A percentile compares a stretch with the other conserved stretches of the same genome.
Conservation (phyloP, 2,113 vertebrate genomes). For the Cathartes aura region DNA sequence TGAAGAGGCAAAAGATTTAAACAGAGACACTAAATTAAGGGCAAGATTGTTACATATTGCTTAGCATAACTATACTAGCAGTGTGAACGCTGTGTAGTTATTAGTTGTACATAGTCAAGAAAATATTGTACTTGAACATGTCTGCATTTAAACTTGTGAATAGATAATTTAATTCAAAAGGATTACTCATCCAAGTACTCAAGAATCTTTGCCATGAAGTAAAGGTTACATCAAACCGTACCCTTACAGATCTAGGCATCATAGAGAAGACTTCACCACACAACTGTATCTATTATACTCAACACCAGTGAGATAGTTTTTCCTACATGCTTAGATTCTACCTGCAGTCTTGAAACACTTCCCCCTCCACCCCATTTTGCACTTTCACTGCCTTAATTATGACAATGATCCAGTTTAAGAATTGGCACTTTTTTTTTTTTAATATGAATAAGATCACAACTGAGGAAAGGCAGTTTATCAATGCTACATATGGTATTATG, state of each 20-base stretch:
- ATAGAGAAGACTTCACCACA: background rate
- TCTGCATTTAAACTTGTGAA: background rate
- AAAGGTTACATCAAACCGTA: background rate
- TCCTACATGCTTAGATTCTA: background rate
- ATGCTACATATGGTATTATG: fast-evolving
- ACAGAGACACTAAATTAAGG: background rate
- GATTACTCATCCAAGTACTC: background rate
- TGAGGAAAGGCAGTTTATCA: background rate
- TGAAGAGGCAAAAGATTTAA: background rate
- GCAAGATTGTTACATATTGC: background rate
- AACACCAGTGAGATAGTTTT: background rate
- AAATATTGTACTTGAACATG: background rate
- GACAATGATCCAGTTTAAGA: background rate
- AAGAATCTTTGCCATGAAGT: background rate
- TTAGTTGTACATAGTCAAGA: background rate
- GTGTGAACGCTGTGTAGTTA: background rate
- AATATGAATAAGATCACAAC: background rate
- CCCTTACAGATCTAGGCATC: background rate
- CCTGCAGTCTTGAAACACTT: background rate
- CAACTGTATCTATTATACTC: background rate
- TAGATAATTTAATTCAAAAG: background rate
- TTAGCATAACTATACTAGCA: background rate
- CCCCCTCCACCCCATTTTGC: background rate
- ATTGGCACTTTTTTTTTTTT: background rate
- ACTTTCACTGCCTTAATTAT: background rate